Conservation (phyloP, 2,888 invertebrate species). For the Drosophila dives region DNA sequence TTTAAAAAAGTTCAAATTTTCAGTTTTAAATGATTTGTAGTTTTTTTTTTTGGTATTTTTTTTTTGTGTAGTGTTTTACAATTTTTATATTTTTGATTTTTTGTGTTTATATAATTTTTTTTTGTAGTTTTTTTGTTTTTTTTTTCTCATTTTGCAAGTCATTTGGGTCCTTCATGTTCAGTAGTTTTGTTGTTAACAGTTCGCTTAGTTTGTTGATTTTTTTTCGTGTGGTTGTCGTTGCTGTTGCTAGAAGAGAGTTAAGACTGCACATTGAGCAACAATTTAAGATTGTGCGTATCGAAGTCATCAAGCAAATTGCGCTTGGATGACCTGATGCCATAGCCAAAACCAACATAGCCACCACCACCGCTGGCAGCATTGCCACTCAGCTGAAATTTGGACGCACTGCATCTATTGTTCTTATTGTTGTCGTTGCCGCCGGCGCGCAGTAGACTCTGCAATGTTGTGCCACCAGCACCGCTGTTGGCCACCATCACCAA, state of each 20-base stretch:
- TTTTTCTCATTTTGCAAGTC: constrained; percentile 52
- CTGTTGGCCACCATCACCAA: constrained; percentile 85
- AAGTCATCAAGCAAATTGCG: constrained; percentile 85
- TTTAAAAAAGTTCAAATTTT: constrained; percentile 74
- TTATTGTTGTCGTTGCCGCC: constrained; percentile 5
- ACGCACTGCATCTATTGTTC: constrained; percentile 46
- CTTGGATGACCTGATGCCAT: constrained; percentile 80
- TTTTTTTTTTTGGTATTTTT: constrained; percentile 52
- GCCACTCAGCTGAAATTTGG: constrained; percentile 37
- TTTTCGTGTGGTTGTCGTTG: constrained; percentile 43
- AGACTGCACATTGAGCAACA: constrained; percentile 88
- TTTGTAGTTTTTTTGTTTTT: constrained; percentile 29
- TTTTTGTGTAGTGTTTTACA: constrained; percentile 54
- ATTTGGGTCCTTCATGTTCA: constrained; percentile 61
- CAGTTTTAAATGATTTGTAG: constrained; percentile 65
- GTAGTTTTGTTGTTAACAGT: constrained; percentile 25
- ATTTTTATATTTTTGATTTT: constrained; percentile 68
- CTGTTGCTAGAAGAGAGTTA: constrained; percentile 69
- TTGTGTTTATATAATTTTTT: constrained; percentile 44
- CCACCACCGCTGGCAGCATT: constrained; percentile 27
- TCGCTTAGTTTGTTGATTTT: constrained; percentile 37
- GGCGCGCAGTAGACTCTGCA: constrained; percentile 68
- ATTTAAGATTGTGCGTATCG: constrained; percentile 87
- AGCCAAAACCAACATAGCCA: constrained; percentile 68
- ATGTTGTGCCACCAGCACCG: constrained; percentile 66